Evolutionary conservation across 2,797 vertebrate genomes (phyloP).

Genomic region (Antrozous pallidus): DNA sequence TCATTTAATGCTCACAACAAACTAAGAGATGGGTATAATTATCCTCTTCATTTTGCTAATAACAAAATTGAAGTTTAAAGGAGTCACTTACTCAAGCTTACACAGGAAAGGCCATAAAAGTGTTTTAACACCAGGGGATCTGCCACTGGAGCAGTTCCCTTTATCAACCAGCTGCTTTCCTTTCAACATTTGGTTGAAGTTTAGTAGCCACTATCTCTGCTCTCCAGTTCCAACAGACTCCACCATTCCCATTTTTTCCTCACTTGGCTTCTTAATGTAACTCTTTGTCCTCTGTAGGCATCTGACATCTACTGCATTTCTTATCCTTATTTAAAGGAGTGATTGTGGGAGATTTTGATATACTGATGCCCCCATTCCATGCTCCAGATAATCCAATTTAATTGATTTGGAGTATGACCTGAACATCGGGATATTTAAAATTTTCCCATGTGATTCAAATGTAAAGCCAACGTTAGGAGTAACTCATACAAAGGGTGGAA

Average conservation of each 20-base stretch:
- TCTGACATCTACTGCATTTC: background rate
- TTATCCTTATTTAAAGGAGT: background rate
- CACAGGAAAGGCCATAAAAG: background rate
- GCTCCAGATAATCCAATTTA: background rate
- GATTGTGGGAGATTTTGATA: background rate
- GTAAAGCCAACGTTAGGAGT: background rate
- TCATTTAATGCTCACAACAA: conserved; percentile 11
- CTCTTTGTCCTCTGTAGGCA: background rate
- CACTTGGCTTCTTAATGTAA: background rate
- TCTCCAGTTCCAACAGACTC: background rate
- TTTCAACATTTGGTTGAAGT: background rate
- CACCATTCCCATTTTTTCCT: background rate
- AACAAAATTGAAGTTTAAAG: conserved; percentile 24
- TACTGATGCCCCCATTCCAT: background rate
- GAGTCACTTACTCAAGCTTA: background rate
- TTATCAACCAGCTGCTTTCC: background rate
- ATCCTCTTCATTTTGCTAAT: conserved; percentile 42
- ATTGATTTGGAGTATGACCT: background rate
- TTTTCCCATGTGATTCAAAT: background rate
- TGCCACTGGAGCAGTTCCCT: background rate
- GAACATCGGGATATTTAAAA: background rate
- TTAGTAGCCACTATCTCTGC: background rate
- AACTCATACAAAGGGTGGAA: background rate
- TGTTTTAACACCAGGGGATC: background rate
- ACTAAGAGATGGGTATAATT: conserved; percentile 2